A percentile compares a stretch with the other conserved stretches of the same genome.
phyloP scores from a whole-genome alignment of 1,140 invertebrate species.

The Orchesella cincta region DNA sequence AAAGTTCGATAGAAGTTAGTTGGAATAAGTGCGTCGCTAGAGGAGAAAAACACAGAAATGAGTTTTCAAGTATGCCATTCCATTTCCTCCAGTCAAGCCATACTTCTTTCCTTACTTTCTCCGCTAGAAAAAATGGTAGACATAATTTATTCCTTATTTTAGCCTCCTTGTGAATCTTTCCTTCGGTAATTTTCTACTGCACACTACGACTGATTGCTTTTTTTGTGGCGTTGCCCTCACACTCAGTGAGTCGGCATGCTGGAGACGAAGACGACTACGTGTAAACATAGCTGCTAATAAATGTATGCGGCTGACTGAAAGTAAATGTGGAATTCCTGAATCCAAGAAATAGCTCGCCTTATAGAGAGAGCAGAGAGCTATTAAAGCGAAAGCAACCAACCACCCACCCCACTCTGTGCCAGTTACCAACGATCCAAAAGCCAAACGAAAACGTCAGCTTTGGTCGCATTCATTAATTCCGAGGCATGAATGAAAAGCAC shows the following conservation, averaged over 20 bases:
- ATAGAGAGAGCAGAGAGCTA: neutral
- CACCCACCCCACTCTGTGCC: neutral
- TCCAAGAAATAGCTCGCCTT: neutral
- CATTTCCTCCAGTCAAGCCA: neutral
- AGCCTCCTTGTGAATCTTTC: neutral
- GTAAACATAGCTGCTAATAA: no score
- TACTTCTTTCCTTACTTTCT: neutral
- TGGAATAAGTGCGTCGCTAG: no score
- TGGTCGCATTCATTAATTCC: slow-evolving; percentile 5
- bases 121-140: neutral
- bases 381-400: no score
- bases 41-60: no score
- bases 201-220: neutral
- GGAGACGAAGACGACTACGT: no score
- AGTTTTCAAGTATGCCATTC: no score
- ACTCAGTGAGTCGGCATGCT: no score
- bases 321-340: no score
- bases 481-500: no score
- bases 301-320: no score
- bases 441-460: neutral
- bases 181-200: neutral
- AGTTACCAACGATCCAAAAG: neutral
- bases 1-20: no score
- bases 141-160: slow-evolving; percentile 18
- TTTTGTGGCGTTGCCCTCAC: neutral